A percentile compares a stretch with the other conserved stretches of the same genome.
Evolutionary conservation across 2,113 vertebrate species (phyloP).

Genomic region (Erinaceus europaeus): DNA sequence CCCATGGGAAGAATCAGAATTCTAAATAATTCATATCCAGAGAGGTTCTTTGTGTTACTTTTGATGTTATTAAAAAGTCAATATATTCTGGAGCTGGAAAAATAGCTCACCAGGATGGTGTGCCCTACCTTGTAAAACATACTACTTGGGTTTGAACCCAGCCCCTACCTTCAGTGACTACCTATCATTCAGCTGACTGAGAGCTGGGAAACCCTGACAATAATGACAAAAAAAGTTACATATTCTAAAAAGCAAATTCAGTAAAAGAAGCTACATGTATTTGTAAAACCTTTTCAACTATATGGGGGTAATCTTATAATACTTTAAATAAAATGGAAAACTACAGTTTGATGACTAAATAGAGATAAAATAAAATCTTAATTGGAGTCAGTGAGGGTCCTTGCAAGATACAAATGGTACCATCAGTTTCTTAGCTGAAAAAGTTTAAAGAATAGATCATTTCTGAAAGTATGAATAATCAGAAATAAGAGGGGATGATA

Average conservation of each 20-base stretch:
- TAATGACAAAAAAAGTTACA: no score
- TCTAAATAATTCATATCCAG: slow-evolving; percentile 15
- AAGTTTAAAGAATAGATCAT: background rate
- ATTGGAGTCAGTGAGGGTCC: background rate
- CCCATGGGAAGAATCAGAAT: background rate
- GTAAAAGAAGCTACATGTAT: no score
- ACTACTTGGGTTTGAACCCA: no score
- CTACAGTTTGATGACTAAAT: slow-evolving; percentile 1
- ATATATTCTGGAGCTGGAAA: no score
- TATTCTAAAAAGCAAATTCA: no score
- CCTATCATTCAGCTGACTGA: no score
- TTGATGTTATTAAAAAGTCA: slow-evolving; percentile 7
- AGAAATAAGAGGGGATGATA: background rate
- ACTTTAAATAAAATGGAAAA: background rate
- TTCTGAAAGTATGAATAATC: background rate
- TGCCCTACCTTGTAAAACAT: no score
- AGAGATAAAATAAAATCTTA: background rate
- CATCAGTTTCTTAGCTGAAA: background rate
- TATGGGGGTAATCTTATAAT: background rate
- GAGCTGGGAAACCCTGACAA: no score
- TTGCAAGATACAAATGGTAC: background rate
- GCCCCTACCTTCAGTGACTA: no score
- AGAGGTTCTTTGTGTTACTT: slow-evolving; percentile 6
- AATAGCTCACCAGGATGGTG: no score
- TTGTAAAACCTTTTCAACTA: background rate